These are phyloP conservation scores for Drosophila nr. fundita DNA, from an alignment of 2,888 invertebrate genomes.

Conservation along the genomic window DNA sequence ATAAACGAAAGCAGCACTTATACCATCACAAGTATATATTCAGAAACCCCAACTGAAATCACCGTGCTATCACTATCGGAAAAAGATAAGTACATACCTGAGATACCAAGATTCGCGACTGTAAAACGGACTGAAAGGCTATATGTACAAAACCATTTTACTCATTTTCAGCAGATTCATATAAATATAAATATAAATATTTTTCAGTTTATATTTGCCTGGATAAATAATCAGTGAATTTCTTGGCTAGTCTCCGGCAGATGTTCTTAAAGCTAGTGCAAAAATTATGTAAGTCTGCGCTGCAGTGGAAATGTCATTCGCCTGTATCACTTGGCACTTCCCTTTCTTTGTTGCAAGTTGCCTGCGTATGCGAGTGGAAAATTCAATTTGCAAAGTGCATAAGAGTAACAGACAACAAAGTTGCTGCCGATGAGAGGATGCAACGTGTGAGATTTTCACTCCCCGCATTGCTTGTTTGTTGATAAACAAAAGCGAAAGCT, in stretches of 20 bases:
- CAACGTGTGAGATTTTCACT: constrained; percentile 64
- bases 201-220: too few species aligned
- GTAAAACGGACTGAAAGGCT: too few species aligned
- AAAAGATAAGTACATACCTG: too few species aligned
- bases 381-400: constrained; percentile 80
- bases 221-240: not conserved
- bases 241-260: not conserved
- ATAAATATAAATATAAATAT: too few species aligned
- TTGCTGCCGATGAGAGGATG: constrained; percentile 27
- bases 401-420: constrained; percentile 61
- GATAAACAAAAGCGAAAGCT: constrained; percentile 72
- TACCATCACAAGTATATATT: not conserved
- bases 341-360: constrained; percentile 27
- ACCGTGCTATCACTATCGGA: not conserved
- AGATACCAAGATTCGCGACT: too few species aligned
- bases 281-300: constrained; percentile 9
- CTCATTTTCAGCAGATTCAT: too few species aligned
- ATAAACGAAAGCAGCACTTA: not conserved
- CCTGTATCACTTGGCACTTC: constrained; percentile 16
- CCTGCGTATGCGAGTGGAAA: constrained; percentile 72
- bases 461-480: constrained; percentile 58
- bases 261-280: constrained; percentile 3
- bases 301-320: constrained; percentile 33
- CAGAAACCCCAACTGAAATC: not conserved
- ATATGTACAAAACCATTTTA: too few species aligned